phyloP scores from a whole-genome alignment of 1,140 invertebrate genomes.

The Ostrea denselamellosa region DNA sequence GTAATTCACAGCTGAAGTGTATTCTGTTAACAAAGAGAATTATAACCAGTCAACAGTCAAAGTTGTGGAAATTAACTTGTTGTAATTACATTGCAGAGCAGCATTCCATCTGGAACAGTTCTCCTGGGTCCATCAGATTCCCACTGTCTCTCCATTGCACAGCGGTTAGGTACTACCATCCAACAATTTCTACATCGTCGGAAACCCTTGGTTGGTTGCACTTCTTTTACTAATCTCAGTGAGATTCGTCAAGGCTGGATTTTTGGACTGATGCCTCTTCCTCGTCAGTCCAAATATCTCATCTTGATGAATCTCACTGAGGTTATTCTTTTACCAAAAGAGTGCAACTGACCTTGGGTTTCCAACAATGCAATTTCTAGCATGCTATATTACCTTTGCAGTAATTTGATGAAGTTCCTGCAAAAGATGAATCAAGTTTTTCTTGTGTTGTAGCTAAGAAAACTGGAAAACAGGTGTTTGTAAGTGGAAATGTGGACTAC shows the following conservation, averaged over 20 bases:
- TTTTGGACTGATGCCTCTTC: too few relatives aligned
- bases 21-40: too few relatives aligned
- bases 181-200: not conserved
- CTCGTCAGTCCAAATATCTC: too few relatives aligned
- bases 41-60: too few relatives aligned
- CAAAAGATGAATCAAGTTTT: not conserved
- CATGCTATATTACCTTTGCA: too few relatives aligned
- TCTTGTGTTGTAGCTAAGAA: not conserved
- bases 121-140: constrained; percentile 10
- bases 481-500: constrained; percentile 62
- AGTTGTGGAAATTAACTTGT: too few relatives aligned
- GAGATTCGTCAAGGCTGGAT: too few relatives aligned
- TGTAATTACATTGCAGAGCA: constrained; percentile 2
- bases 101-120: not conserved
- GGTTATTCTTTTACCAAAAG: too few relatives aligned
- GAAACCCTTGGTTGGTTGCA: too few relatives aligned
- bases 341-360: not conserved
- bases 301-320: too few relatives aligned
- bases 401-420: not conserved
- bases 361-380: not conserved
- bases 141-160: constrained; percentile 25
- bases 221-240: too few relatives aligned
- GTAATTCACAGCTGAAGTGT: too few relatives aligned
- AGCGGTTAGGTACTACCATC: constrained; percentile 20
- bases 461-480: constrained; percentile 71